These are phyloP conservation scores for Trichonephila clavipes DNA, from an alignment of 1,140 invertebrate genomes.

Conservation along the genomic window DNA sequence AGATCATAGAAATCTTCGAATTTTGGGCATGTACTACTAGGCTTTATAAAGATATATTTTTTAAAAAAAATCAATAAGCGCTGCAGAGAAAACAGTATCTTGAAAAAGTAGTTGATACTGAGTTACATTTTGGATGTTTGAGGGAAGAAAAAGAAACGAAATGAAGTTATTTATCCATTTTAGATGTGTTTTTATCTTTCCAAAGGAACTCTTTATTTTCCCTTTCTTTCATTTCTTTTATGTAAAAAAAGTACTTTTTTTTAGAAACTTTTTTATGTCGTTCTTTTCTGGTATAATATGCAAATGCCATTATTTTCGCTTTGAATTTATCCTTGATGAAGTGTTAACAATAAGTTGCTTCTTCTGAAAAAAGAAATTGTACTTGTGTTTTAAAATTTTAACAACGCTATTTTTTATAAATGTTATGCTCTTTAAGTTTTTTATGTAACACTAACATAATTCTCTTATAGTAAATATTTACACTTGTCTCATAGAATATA, in stretches of 20 bases:
- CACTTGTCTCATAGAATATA: too few species aligned
- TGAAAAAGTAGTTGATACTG: conserved; percentile 7
- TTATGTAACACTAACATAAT: too few species aligned
- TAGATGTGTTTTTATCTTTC: neutral
- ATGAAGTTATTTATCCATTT: conserved; percentile 3
- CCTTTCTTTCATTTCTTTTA: neutral
- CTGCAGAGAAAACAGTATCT: neutral
- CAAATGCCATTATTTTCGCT: too few species aligned
- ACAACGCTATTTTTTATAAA: too few species aligned
- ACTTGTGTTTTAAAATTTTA: too few species aligned
- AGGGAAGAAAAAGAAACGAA: neutral
- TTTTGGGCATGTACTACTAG: neutral
- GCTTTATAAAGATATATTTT: neutral
- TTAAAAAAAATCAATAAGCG: neutral
- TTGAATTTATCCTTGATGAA: too few species aligned
- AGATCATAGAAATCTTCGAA: neutral
- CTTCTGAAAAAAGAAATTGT: too few species aligned
- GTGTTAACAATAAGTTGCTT: too few species aligned
- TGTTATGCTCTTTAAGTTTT: too few species aligned
- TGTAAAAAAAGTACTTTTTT: neutral
- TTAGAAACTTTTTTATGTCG: neutral
- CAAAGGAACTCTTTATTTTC: neutral
- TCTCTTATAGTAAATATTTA: too few species aligned
- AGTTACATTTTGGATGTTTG: neutral
- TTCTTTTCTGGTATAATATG: neutral